phyloP scores from a whole-genome alignment of 1,140 invertebrate species.

The Drosophila navojoa region DNA sequence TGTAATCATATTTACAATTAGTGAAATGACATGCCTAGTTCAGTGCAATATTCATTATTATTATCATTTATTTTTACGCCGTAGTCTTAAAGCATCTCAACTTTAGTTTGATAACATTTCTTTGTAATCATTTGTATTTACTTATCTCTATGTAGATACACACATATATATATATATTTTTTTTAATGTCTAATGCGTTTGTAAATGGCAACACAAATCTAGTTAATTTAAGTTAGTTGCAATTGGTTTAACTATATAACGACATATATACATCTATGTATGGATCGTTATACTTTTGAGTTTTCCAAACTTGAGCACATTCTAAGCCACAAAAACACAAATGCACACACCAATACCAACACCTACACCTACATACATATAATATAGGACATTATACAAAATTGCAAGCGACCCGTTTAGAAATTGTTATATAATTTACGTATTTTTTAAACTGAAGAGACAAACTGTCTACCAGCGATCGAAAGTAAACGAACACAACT shows the following conservation, averaged over 20 bases:
- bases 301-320: constrained; percentile 64
- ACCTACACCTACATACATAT: constrained; percentile 32
- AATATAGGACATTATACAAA: constrained; percentile 27
- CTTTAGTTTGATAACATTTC: constrained; percentile 39
- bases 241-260: constrained; percentile 58
- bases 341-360: constrained; percentile 30
- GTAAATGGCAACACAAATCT: constrained; percentile 35
- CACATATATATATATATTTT: constrained; percentile 1
- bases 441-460: constrained; percentile 59
- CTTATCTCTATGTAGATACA: constrained; percentile 9
- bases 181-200: constrained; percentile 15
- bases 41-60: constrained; percentile 74
- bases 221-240: constrained; percentile 75
- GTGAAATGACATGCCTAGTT: constrained; percentile 76
- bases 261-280: neutral
- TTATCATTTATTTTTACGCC: constrained; percentile 47
- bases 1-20: constrained; percentile 52
- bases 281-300: constrained; percentile 34
- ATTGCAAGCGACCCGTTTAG: constrained; percentile 39
- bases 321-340: constrained; percentile 50
- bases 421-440: constrained; percentile 75
- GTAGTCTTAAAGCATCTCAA: constrained; percentile 49
- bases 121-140: constrained; percentile 47
- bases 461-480: constrained; percentile 57
- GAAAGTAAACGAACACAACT: constrained; percentile 78